phyloP scores from a whole-genome alignment of 2,113 vertebrate genomes.

The Melanocharis versteri region DNA sequence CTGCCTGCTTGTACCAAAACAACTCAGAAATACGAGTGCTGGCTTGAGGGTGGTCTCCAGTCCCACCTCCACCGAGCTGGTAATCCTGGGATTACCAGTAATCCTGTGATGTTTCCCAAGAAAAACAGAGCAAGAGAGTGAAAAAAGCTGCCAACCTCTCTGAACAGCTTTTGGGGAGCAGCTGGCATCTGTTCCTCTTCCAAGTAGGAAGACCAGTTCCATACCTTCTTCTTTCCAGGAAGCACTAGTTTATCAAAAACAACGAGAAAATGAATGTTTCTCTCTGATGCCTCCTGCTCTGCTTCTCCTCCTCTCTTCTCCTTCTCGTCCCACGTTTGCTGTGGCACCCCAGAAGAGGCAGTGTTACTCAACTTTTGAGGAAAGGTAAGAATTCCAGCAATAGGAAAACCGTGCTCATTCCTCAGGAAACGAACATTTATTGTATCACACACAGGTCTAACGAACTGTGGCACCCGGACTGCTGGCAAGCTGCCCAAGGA shows the following conservation, averaged over 20 bases:
- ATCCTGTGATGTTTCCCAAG: neutral
- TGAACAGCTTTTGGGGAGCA: conserved; percentile 86
- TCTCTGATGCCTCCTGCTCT: neutral
- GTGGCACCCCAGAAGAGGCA: neutral
- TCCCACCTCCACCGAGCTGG: neutral
- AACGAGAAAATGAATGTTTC: neutral
- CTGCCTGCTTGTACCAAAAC: neutral
- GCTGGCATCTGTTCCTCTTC: conserved; percentile 85
- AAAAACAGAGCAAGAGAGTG: neutral
- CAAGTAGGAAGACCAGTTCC: conserved; percentile 89
- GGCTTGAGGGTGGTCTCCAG: neutral
- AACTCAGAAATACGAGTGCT: neutral
- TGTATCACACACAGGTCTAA: neutral
- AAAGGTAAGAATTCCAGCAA: neutral
- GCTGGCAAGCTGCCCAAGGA: neutral
- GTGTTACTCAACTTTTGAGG: neutral
- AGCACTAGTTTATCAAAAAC: conserved; percentile 54
- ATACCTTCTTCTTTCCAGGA: conserved; percentile 80
- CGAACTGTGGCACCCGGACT: neutral
- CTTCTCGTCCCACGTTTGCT: neutral
- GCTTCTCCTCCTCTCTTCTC: neutral
- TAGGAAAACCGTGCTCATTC: neutral
- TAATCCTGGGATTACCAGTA: neutral
- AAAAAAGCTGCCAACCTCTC: conserved; percentile 79
- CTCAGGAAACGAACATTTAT: neutral